A percentile compares a stretch with the other conserved stretches of the same genome.
These are phyloP conservation scores for Crambe crambe DNA, from an alignment of 37 sponge, comb jelly and placozoan genomes.

Conservation along the genomic window DNA sequence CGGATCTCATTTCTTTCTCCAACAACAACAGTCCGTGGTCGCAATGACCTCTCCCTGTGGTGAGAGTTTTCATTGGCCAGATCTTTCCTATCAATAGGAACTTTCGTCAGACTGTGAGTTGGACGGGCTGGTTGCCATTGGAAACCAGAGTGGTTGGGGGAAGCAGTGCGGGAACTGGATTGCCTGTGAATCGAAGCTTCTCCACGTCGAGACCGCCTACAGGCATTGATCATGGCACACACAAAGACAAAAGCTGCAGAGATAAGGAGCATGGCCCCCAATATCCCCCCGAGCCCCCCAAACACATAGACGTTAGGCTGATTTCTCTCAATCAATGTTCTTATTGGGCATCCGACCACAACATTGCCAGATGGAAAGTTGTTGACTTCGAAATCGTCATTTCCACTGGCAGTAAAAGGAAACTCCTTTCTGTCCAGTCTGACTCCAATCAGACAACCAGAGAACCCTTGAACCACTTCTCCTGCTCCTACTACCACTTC, in stretches of 20 bases:
- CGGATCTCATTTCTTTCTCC: background rate
- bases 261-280: background rate
- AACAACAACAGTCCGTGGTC: background rate
- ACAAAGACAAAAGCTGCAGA: constrained; percentile 2
- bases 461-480: constrained; percentile 18
- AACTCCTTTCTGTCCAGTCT: constrained; percentile 59
- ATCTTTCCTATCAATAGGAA: background rate
- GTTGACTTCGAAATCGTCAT: constrained; percentile 20
- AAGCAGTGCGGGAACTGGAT: background rate
- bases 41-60: background rate
- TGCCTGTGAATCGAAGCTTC: constrained; percentile 4
- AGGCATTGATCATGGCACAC: background rate
- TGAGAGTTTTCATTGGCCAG: background rate
- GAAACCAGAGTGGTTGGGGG: background rate
- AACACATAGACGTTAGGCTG: constrained; percentile 1
- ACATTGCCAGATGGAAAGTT: background rate
- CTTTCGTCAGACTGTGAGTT: background rate
- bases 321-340: background rate
- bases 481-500: background rate
- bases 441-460: constrained; percentile 61
- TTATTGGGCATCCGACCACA: background rate
- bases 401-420: constrained; percentile 48
- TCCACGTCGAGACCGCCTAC: background rate
- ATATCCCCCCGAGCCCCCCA: background rate
- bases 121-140: constrained; percentile 4